These are phyloP conservation scores for Hydrocynus forskahlii DNA, from an alignment of 2,797 vertebrate genomes.

Conservation along the genomic window DNA sequence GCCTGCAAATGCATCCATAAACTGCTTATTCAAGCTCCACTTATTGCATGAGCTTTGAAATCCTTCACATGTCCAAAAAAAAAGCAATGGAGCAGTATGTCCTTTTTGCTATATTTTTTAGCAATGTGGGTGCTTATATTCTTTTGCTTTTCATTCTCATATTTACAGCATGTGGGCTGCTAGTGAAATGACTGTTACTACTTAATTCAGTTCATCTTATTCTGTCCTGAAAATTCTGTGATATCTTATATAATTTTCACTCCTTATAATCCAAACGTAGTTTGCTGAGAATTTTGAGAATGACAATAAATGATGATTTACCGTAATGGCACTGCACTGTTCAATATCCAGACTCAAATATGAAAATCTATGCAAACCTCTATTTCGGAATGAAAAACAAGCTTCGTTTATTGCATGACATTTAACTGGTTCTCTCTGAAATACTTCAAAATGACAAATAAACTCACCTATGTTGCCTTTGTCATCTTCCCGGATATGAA, in stretches of 20 bases:
- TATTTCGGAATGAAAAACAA: neutral
- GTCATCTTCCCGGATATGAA: slow-evolving; percentile 93
- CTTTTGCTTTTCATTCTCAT: neutral
- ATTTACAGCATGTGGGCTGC: neutral
- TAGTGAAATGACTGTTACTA: neutral
- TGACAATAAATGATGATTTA: too few relatives aligned
- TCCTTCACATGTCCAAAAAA: neutral
- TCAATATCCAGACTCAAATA: too few relatives aligned
- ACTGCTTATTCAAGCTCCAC: slow-evolving; percentile 11
- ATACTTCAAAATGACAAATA: neutral
- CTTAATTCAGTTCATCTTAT: neutral
- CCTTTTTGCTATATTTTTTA: neutral
- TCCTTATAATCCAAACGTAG: too few relatives aligned
- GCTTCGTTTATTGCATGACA: neutral
- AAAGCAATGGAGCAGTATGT: neutral
- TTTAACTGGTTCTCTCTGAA: neutral
- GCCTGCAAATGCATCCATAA: slow-evolving; percentile 10
- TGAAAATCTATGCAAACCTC: neutral
- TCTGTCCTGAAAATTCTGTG: too few relatives aligned
- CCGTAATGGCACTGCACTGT: too few relatives aligned
- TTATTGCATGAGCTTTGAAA: slow-evolving; percentile 27
- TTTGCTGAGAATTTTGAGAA: too few relatives aligned
- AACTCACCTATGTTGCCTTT: slow-evolving; percentile 90
- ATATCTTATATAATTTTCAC: too few relatives aligned
- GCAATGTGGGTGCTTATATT: slow-evolving; percentile 2